Conservation (phyloP, 2,113 vertebrate genomes). For the Ophthalmolycus amberensis region DNA sequence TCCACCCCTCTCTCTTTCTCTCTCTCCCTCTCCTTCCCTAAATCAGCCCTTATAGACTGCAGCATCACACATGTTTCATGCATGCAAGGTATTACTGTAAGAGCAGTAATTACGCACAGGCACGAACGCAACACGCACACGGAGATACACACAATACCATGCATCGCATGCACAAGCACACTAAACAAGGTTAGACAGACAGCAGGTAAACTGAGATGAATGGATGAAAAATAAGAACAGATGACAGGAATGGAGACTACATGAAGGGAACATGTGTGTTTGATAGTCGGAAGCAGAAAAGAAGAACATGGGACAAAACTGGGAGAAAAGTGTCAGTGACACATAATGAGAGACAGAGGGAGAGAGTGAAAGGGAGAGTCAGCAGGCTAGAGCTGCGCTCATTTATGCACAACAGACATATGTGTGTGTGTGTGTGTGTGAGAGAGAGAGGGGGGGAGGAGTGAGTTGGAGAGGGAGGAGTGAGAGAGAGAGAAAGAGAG, state of each 20-base stretch:
- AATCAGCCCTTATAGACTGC: conserved; percentile 69
- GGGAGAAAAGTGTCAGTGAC: conserved; percentile 56
- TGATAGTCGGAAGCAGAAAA: conserved; percentile 2
- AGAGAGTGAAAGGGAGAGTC: conserved; percentile 62
- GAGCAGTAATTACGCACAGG: conserved; percentile 34
- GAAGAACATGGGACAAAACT: conserved; percentile 28
- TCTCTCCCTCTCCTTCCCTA: conserved; percentile 27
- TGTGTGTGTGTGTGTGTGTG: conserved; percentile 34
- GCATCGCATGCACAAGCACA: neutral
- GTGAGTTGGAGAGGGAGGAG: conserved; percentile 52
- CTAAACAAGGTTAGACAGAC: conserved; percentile 41
- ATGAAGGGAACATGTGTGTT: neutral
- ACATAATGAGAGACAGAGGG: conserved; percentile 49
- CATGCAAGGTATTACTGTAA: conserved; percentile 60
- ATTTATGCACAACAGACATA: conserved; percentile 72
- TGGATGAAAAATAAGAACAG: neutral
- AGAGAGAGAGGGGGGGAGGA: conserved; percentile 48
- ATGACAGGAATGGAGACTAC: neutral
- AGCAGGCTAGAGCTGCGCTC: conserved; percentile 60
- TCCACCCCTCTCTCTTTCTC: conserved; percentile 5
- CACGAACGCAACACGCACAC: conserved; percentile 26
- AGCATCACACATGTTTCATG: conserved; percentile 68
- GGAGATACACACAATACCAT: neutral
- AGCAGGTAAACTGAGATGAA: conserved; percentile 27
- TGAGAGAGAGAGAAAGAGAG: conserved; percentile 38